Evolutionary conservation across 1,140 invertebrate species (phyloP), one percentile per base, ranked within the genome.

Genomic region (Thereuonema tuberculata): DNA sequence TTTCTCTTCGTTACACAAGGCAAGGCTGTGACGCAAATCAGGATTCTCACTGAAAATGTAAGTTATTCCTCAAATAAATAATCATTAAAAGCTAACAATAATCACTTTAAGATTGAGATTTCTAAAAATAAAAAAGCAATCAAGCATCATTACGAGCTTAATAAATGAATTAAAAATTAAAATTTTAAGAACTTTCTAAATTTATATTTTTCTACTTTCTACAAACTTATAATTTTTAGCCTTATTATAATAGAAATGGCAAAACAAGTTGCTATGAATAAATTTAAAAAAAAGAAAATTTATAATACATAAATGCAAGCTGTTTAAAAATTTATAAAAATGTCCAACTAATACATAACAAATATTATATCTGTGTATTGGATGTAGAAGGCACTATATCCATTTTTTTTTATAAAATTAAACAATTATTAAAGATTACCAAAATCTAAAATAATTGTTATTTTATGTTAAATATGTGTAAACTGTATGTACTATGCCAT

Each of bases 1-100:
- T 62, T 75, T 75, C 63, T 77, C 75, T 27, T 71, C 65, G 20
- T 75, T 68, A 68, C 73, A 76, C 21, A 77, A 59, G 47, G 71
- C 71, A 12, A 71, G 53, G 48, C 68, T 68, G 61, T 65, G 71
- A 17, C 71, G 62, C n/a, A 73, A 56, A 63, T 71, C 69, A 3
- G 70, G 64, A 21, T 63, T 63, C 23, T 64, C 62, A 60, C 69
- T 72, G 65, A 12, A 62, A 62, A 46, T 52, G 50, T 12, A n/a
- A 43, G 9, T 12, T n/a, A 43, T 12, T 12, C 37, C 37, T 43
- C 9, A 43, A 43, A 9, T 43, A 43, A 43, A 43, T 43, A n/a
- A n/a, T n/a, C 37, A 43, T 43, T 12, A 43, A 43, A n/a, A 43
- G n/a, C 9, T 9, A 43, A 43, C 9, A 9, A 9, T n/a, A 43